A percentile compares a stretch with the other conserved stretches of the same genome.
Evolutionary conservation across 2,888 invertebrate species (phyloP).

Genomic region (Bembecia ichneumoniformis): DNA sequence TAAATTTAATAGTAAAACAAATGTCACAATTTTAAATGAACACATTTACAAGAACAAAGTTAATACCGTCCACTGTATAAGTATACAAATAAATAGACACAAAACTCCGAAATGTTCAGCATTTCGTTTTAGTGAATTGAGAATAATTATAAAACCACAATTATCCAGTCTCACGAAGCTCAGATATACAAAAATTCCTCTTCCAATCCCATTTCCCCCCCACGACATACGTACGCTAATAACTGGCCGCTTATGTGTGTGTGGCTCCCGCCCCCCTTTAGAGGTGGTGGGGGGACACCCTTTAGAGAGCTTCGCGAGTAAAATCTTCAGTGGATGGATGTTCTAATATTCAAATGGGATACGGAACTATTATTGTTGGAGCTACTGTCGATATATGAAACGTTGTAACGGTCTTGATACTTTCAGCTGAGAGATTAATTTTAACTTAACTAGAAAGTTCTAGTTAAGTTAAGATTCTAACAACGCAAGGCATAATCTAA

Average conservation of each 20-base stretch:
- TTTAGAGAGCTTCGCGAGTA: slow-evolving; percentile 23
- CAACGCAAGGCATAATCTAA: too few relatives aligned
- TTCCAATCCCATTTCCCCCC: neutral
- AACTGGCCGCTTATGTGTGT: slow-evolving; percentile 11
- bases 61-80: too few relatives aligned
- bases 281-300: slow-evolving; percentile 26
- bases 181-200: neutral
- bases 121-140: too few relatives aligned
- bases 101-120: too few relatives aligned
- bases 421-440: too few relatives aligned
- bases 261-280: slow-evolving; percentile 11
- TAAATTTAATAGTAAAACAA: too few relatives aligned
- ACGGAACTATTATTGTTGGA: slow-evolving; percentile 73
- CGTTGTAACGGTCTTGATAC: slow-evolving; percentile 34
- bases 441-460: too few relatives aligned
- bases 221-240: slow-evolving; percentile 14
- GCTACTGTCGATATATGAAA: slow-evolving; percentile 64
- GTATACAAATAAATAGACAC: too few relatives aligned
- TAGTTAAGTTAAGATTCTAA: too few relatives aligned
- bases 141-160: too few relatives aligned
- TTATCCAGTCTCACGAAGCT: neutral
- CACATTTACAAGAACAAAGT: too few relatives aligned
- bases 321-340: slow-evolving; percentile 70
- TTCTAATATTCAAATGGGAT: slow-evolving; percentile 74
- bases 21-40: too few relatives aligned